These are phyloP conservation scores for Protophormia terraenovae DNA, from an alignment of 2,888 invertebrate species.

Conservation along the genomic window DNA sequence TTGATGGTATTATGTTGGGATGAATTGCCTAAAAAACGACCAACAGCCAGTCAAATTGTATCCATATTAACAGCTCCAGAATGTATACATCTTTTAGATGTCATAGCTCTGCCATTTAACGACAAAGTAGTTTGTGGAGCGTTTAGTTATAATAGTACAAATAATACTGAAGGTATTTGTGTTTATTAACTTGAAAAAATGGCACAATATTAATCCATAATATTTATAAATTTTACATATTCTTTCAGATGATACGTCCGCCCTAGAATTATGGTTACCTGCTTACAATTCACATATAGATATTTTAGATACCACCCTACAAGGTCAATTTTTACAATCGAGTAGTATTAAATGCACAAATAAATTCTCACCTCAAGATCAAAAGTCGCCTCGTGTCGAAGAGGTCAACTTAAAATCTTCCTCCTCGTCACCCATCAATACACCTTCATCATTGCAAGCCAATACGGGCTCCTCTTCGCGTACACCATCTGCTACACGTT, in stretches of 20 bases:
- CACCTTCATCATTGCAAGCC: constrained; percentile 67
- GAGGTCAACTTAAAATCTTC: constrained; percentile 68
- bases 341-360: constrained; percentile 81
- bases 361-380: constrained; percentile 73
- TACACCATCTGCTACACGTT: constrained; percentile 74
- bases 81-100: constrained; percentile 93
- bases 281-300: constrained; percentile 86
- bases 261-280: constrained; percentile 89
- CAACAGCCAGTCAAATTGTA: constrained; percentile 97
- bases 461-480: constrained; percentile 62
- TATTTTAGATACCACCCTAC: constrained; percentile 83
- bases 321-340: constrained; percentile 85
- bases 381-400: constrained; percentile 63
- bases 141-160: constrained; percentile 71
- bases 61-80: constrained; percentile 95
- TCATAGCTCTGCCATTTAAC: constrained; percentile 87
- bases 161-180: constrained; percentile 80
- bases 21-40: constrained; percentile 91
- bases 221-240: not conserved
- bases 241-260: constrained; percentile 82
- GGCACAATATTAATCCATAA: not conserved
- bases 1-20: constrained; percentile 98
- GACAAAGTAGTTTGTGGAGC: constrained; percentile 86
- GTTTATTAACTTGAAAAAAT: not conserved
- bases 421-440: constrained; percentile 58